phyloP scores from a whole-genome alignment of 2,113 vertebrate genomes.

The Rynchops niger region DNA sequence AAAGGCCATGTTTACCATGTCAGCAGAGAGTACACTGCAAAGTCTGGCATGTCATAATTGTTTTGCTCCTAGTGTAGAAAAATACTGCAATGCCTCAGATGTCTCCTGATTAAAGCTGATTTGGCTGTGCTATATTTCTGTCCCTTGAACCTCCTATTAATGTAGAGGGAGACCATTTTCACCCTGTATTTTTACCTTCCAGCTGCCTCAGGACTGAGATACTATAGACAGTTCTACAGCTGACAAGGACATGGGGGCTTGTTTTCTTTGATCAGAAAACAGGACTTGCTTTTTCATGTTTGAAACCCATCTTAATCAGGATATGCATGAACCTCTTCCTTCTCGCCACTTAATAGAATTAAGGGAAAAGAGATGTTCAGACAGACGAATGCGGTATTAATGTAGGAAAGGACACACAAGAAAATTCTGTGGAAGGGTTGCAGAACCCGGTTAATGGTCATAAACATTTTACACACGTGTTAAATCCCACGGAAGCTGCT shows the following conservation, averaged over 20 bases:
- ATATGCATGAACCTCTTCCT: neutral
- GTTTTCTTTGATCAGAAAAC: neutral
- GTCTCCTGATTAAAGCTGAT: neutral
- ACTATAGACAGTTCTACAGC: neutral
- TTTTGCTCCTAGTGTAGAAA: neutral
- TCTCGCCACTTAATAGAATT: neutral
- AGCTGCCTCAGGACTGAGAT: neutral
- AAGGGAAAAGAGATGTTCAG: neutral
- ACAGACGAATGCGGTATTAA: neutral
- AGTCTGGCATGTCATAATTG: neutral
- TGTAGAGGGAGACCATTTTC: neutral
- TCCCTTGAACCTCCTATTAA: neutral
- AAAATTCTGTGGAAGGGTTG: neutral
- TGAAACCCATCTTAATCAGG: neutral
- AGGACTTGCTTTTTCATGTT: neutral
- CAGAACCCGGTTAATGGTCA: neutral
- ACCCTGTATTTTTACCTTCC: neutral
- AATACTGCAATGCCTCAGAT: neutral
- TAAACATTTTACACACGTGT: neutral
- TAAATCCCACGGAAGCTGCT: neutral
- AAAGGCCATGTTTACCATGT: slow-evolving; percentile 2
- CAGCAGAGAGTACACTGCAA: neutral
- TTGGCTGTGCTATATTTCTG: neutral
- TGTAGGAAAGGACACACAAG: neutral
- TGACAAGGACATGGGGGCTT: neutral